phyloP scores from a whole-genome alignment of 2,888 invertebrate species.

The Tuta absoluta region DNA sequence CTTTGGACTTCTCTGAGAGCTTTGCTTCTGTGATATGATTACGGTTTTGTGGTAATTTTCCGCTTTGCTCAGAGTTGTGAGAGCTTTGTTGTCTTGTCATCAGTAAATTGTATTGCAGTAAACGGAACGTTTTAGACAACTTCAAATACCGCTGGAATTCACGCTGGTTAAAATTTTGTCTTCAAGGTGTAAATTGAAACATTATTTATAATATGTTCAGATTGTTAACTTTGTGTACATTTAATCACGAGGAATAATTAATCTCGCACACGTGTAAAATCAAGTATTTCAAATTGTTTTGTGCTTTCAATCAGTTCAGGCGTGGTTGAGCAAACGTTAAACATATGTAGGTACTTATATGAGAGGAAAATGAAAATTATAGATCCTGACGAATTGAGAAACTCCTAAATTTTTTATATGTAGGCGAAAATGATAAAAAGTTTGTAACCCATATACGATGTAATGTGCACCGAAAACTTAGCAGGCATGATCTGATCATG shows the following conservation, averaged over 20 bases:
- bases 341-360: too few relatives aligned
- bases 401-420: too few relatives aligned
- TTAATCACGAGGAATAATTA: neutral
- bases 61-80: conserved; percentile 3
- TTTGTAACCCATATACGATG: too few relatives aligned
- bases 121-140: neutral
- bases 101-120: neutral
- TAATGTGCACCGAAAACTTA: too few relatives aligned
- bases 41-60: conserved; percentile 19
- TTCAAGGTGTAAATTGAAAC: neutral
- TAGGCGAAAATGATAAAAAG: too few relatives aligned
- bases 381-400: too few relatives aligned
- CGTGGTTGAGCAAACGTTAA: too few relatives aligned
- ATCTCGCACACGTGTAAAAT: too few relatives aligned
- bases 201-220: neutral
- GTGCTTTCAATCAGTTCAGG: too few relatives aligned
- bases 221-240: neutral
- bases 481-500: too few relatives aligned
- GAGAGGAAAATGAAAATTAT: too few relatives aligned
- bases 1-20: conserved; percentile 3
- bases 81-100: conserved; percentile 1
- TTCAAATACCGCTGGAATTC: neutral
- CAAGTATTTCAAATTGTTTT: too few relatives aligned
- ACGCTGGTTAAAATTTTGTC: neutral
- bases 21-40: conserved; percentile 19